Evolutionary conservation across 2,888 invertebrate genomes (phyloP).

Genomic region (Emmelina monodactyla): DNA sequence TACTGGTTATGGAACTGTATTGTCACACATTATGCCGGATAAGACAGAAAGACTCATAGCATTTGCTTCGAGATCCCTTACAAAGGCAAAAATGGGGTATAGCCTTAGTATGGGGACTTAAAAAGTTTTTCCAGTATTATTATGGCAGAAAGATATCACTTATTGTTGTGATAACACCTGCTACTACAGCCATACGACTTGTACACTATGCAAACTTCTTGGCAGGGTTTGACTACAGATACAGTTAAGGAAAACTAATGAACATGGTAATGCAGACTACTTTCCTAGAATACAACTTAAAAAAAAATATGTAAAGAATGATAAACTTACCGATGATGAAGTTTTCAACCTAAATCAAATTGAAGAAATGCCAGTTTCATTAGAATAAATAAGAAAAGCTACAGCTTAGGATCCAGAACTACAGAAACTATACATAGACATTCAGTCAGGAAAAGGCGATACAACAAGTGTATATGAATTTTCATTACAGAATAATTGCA

Average conservation of each 20-base stretch:
- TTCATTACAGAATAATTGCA: conserved; percentile 4
- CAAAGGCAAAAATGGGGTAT: conserved; percentile 16
- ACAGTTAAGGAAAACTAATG: conserved; percentile 12
- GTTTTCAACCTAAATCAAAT: conserved; percentile 11
- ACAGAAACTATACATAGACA: conserved; percentile 6
- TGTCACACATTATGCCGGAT: conserved; percentile 7
- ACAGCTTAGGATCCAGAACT: conserved; percentile 10
- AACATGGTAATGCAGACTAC: conserved; percentile 7
- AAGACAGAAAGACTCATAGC: conserved; percentile 4
- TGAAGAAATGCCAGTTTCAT: conserved; percentile 9
- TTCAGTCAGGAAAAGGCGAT: conserved; percentile 7
- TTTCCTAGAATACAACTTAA: conserved; percentile 6
- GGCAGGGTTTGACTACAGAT: conserved; percentile 19
- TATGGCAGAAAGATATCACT: conserved; percentile 27
- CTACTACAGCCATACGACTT: conserved; percentile 16
- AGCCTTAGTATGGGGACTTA: conserved; percentile 25
- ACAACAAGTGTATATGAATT: conserved; percentile 2
- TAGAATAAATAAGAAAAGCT: conserved; percentile 7
- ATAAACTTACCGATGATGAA: neutral
- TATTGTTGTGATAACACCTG: conserved; percentile 20
- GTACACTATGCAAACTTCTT: conserved; percentile 18
- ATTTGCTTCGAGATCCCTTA: conserved; percentile 4
- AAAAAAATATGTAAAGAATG: neutral
- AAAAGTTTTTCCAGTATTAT: conserved; percentile 28
- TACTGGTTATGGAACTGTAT: conserved; percentile 6